Conservation (phyloP, 2,888 invertebrate species). For the Limnephilus rhombicus region DNA sequence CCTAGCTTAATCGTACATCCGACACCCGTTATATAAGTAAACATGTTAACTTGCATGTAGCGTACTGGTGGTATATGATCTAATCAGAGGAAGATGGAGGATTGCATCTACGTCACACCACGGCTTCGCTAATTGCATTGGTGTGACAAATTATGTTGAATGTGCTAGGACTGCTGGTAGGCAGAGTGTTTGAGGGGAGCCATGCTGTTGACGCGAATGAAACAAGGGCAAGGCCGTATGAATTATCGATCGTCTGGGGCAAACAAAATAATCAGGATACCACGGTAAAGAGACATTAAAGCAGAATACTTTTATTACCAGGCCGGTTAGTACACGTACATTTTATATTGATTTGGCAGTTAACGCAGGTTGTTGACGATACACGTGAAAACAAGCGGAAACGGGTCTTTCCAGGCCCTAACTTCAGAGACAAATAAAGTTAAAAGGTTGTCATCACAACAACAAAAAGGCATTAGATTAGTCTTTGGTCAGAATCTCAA, state of each 20-base stretch:
- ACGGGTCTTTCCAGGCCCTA: not conserved
- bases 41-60: not conserved
- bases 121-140: not conserved
- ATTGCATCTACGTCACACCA: not conserved
- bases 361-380: not conserved
- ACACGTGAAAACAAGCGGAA: not conserved
- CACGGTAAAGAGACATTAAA: not conserved
- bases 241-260: constrained; percentile 12
- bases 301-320: not conserved
- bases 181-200: not conserved
- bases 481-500: no score
- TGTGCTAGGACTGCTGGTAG: not conserved
- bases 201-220: not conserved
- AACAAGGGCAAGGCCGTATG: constrained; percentile 37
- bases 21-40: not conserved
- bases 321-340: not conserved
- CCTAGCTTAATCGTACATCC: no score
- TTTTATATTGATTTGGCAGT: not conserved
- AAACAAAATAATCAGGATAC: constrained; percentile 36
- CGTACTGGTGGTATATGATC: not conserved
- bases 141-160: not conserved
- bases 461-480: no score
- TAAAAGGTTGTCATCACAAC: no score
- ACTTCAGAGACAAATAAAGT: not conserved
- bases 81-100: not conserved